phyloP scores from a whole-genome alignment of 2,888 invertebrate species.

The Gymnocheta viridis region DNA sequence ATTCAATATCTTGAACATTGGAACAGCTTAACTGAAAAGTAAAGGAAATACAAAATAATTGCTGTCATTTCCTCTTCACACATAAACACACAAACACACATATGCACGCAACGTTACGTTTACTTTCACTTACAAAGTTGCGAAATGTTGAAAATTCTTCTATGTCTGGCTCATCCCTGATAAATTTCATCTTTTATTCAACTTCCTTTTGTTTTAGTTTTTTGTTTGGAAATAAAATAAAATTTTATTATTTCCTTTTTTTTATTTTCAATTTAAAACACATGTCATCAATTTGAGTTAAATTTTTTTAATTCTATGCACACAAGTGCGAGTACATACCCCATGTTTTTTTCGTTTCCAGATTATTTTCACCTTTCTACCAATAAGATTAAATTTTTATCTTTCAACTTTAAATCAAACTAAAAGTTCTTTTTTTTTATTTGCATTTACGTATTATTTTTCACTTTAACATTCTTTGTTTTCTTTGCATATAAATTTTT shows the following conservation, averaged over 20 bases:
- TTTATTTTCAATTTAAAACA: not conserved
- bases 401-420: no score
- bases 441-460: not conserved
- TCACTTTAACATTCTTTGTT: conserved; percentile 1
- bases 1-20: conserved; percentile 66
- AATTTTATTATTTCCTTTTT: not conserved
- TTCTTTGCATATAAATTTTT: conserved; percentile 1
- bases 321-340: conserved; percentile 21
- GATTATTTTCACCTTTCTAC: not conserved
- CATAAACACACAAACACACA: not conserved
- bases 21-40: conserved; percentile 68
- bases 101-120: not conserved
- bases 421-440: not conserved
- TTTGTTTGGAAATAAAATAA: not conserved
- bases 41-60: not conserved
- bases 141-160: conserved; percentile 56
- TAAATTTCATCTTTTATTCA: not conserved
- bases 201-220: not conserved
- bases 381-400: not conserved
- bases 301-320: not conserved
- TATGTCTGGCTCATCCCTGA: not conserved
- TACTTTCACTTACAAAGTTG: conserved; percentile 60
- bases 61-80: not conserved
- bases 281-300: conserved; percentile 4
- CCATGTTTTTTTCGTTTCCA: conserved; percentile 47